These are phyloP conservation scores for Mixornis gularis DNA, from an alignment of 2,113 vertebrate species.

Conservation along the genomic window DNA sequence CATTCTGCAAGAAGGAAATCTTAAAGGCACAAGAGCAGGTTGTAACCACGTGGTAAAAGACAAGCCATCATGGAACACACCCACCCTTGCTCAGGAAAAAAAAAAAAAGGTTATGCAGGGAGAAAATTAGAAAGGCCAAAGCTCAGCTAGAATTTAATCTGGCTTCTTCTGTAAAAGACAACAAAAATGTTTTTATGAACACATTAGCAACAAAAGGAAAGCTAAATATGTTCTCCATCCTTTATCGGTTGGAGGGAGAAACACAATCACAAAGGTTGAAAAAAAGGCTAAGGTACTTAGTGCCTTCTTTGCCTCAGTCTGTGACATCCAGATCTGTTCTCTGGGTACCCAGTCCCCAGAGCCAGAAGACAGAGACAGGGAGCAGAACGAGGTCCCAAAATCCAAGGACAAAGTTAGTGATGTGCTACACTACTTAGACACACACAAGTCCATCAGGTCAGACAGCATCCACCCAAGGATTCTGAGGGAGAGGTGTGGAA, in stretches of 20 bases:
- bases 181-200: not conserved
- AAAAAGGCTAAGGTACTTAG: not conserved
- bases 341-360: not conserved
- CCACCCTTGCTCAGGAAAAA: not conserved
- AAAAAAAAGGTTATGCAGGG: not conserved
- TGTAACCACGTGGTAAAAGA: not conserved
- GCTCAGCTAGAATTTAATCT: not conserved
- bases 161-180: not conserved
- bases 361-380: not conserved
- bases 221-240: not conserved
- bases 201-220: not conserved
- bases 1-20: not conserved
- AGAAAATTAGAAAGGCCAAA: not conserved
- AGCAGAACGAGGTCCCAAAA: not conserved
- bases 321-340: not conserved
- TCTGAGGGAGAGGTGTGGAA: not conserved
- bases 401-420: not conserved
- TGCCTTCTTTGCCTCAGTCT: not conserved
- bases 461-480: not conserved
- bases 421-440: not conserved
- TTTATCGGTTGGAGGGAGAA: not conserved
- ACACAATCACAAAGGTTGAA: not conserved
- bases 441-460: not conserved
- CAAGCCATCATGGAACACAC: not conserved
- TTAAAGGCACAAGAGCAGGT: not conserved